Evolutionary conservation across 2,113 vertebrate species (phyloP), one percentile per base, ranked within the genome.

Genomic region (Centrocercus urophasianus): DNA sequence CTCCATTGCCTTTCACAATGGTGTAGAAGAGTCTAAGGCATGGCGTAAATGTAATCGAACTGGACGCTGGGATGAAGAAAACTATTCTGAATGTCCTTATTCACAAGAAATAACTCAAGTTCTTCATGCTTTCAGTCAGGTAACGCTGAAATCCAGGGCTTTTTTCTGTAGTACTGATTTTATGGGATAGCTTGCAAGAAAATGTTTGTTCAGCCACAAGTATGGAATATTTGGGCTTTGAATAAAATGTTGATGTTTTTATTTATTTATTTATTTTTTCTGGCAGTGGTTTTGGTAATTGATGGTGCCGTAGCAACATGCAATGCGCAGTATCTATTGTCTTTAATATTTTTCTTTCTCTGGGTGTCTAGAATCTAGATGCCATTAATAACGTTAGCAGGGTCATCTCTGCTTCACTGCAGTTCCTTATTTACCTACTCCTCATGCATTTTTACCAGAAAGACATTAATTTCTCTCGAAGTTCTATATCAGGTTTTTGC

Each of bases 71-170:
- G 98, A 97, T 21, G 98, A 99, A 65, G 98, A 98, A 48, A 98
- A 98, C 94, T 99, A 99, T 95, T 98, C 98, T 56, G 98, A 98
- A 87, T 99, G 99, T 87, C 98, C 98, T 6, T 99, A 99, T 48
- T 97, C 98, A 83, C 98, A 98, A 67, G 98, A 99, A 89, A 95
- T 98, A 77, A 99, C 99, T 47, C 98, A 98, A 32, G 96, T 98
- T 66, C 98, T 99, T 89, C 98, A 99, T 86, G 97, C 98, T 77
- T 98, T 99, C 85, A 98, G 98, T 67, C 98, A 98, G 98, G 99
- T 99, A 97, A 79, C 2, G 1, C 61, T 34, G 73, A 52, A 86
- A 59, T 60, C 48, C 11, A 20, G 6, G 40, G 11, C 32, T 90
- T 25, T 43, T 32, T 88, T 63, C 11, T 81, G 21, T 75, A 27